Conservation (phyloP, 2,888 invertebrate genomes). For the Hipparchia sbordonii region DNA sequence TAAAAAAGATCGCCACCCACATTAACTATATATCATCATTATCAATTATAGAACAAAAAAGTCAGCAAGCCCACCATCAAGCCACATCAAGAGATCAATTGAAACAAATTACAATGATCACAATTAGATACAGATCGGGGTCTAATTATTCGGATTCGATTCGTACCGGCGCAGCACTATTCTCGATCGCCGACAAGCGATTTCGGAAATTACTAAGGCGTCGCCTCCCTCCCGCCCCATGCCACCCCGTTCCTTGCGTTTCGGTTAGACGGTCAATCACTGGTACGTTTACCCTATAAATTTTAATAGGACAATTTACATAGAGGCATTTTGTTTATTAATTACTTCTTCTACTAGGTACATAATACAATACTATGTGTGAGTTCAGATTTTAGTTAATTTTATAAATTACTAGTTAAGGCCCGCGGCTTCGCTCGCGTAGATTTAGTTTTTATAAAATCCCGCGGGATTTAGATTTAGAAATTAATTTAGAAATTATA, state of each 20-base stretch:
- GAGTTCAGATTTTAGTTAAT: background rate
- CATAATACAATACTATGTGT: background rate
- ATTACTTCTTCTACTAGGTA: constrained; percentile 6
- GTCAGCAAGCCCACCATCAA: constrained; percentile 30
- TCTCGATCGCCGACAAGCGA: constrained; percentile 78
- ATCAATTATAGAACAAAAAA: constrained; percentile 1
- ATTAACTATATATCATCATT: background rate
- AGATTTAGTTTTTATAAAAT: no score
- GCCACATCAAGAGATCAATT: constrained; percentile 33
- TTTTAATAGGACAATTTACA: constrained; percentile 50
- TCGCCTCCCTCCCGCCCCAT: constrained; percentile 51
- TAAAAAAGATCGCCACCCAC: background rate
- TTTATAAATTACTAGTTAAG: no score
- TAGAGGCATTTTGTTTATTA: constrained; percentile 40
- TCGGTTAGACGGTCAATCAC: constrained; percentile 64
- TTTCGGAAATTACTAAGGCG: constrained; percentile 82
- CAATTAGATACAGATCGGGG: constrained; percentile 76
- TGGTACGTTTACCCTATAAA: constrained; percentile 57
- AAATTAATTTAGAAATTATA: no score
- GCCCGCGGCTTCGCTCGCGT: no score
- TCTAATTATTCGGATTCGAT: constrained; percentile 76
- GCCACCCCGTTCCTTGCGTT: constrained; percentile 60
- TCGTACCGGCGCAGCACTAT: constrained; percentile 65
- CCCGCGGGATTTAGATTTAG: no score
- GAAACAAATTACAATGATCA: constrained; percentile 54